Percentiles rank a stretch among this genome's conserved stretches.
Conservation (phyloP, 2,888 invertebrate genomes). For the Anagyrus pseudococci region DNA sequence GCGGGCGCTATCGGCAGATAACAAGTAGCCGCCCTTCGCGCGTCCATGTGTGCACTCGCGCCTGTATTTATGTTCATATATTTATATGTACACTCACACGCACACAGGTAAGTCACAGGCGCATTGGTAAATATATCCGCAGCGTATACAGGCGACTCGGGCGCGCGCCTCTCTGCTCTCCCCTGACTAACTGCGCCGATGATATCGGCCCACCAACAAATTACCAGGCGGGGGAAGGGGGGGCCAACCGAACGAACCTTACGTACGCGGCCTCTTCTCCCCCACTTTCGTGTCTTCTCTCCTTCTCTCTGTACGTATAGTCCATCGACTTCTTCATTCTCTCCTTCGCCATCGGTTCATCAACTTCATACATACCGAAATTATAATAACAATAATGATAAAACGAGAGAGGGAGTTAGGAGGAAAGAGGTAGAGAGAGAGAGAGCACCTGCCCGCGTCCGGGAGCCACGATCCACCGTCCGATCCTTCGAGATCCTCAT, state of each 20-base stretch:
- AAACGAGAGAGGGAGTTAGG: slow-evolving; percentile 32
- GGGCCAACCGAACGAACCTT: slow-evolving; percentile 44
- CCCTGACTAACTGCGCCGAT: slow-evolving; percentile 48
- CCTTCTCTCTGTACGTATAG: slow-evolving; percentile 13
- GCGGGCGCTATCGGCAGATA: slow-evolving; percentile 45
- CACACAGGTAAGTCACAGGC: too few species aligned
- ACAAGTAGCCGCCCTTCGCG: slow-evolving; percentile 29
- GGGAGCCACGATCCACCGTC: background rate
- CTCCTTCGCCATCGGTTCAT: slow-evolving; percentile 47
- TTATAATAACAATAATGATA: slow-evolving; percentile 55
- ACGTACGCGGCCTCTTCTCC: slow-evolving; percentile 13
- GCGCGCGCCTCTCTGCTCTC: too few species aligned
- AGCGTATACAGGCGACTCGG: slow-evolving; percentile 16
- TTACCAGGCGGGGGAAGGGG: slow-evolving; percentile 43
- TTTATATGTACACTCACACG: slow-evolving; percentile 15
- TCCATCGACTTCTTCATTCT: slow-evolving; percentile 25
- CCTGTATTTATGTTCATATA: slow-evolving; percentile 13
- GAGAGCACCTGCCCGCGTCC: slow-evolving; percentile 24
- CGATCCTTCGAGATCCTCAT: background rate
- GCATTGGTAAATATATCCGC: too few species aligned
- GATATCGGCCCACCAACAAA: slow-evolving; percentile 51
- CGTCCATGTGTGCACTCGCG: background rate
- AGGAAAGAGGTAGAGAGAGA: slow-evolving; percentile 28
- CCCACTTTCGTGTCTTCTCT: slow-evolving; percentile 33
- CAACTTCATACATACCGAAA: slow-evolving; percentile 46